Conservation (phyloP, 2,797 vertebrate species). For the Halcyon leucocephala region DNA sequence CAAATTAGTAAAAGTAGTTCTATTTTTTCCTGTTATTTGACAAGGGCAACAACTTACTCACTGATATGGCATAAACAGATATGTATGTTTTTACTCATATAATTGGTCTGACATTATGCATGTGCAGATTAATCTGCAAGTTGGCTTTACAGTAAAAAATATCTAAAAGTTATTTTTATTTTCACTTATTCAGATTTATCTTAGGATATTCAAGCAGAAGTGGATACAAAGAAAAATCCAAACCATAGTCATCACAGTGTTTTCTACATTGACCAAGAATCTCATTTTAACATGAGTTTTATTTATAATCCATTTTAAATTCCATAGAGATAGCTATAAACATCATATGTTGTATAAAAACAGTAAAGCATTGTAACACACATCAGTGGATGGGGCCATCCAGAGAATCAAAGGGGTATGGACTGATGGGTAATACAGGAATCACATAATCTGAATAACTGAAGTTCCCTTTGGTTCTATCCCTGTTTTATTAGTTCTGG, state of each 20-base stretch:
- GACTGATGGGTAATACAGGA: background rate
- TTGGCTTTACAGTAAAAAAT: background rate
- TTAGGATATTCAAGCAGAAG: background rate
- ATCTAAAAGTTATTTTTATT: background rate
- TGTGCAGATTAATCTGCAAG: background rate
- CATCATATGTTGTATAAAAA: background rate
- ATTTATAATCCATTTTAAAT: background rate
- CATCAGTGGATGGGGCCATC: too few species aligned
- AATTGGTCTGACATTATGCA: background rate
- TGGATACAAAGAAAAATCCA: background rate
- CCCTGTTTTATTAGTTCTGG: background rate
- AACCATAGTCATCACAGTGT: accelerated
- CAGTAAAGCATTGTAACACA: background rate
- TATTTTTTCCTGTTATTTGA: background rate
- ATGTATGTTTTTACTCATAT: background rate
- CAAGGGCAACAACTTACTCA: background rate
- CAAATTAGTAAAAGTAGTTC: background rate
- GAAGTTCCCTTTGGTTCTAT: background rate
- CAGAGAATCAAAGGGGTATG: background rate
- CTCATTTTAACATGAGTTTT: background rate
- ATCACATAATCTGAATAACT: background rate
- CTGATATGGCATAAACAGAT: background rate
- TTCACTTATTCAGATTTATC: background rate
- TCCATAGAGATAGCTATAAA: background rate
- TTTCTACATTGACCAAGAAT: background rate